Evolutionary conservation across 2,888 invertebrate species (phyloP).

Genomic region (Ctenicera cuprea): DNA sequence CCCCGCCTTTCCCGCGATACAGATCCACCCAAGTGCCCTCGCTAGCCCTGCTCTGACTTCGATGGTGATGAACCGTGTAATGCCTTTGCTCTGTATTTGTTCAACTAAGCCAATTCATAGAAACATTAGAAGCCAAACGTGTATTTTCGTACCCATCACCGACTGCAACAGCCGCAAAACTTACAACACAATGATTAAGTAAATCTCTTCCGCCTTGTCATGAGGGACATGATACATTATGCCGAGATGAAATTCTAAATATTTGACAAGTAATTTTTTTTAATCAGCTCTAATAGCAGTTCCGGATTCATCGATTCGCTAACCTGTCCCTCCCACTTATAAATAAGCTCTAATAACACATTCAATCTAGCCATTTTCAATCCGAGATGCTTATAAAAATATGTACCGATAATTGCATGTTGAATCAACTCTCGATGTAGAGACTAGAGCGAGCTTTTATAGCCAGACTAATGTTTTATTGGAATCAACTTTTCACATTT

Average conservation of each 20-base stretch:
- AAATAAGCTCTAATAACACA: conserved; percentile 33
- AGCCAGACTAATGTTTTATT: too few relatives aligned
- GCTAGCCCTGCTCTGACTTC: conserved; percentile 51
- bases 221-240: conserved; percentile 26
- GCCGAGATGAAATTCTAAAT: conserved; percentile 33
- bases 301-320: conserved; percentile 22
- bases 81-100: conserved; percentile 50
- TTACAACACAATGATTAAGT: conserved; percentile 33
- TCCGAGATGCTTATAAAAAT: conserved; percentile 3
- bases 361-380: conserved; percentile 35
- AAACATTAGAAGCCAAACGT: conserved; percentile 41
- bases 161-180: conserved; percentile 25
- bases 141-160: conserved; percentile 28
- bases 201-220: conserved; percentile 44
- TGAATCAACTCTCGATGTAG: not conserved
- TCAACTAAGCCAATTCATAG: conserved; percentile 47
- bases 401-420: not conserved
- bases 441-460: not conserved
- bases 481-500: too few relatives aligned
- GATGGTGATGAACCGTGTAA: conserved; percentile 54
- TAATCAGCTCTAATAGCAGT: conserved; percentile 39
- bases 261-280: conserved; percentile 42
- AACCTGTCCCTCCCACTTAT: conserved; percentile 5
- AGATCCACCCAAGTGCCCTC: conserved; percentile 67
- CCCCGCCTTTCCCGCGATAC: conserved; percentile 67